These are phyloP conservation scores for Aix galericulata DNA, from an alignment of 2,113 vertebrate genomes.

Conservation along the genomic window DNA sequence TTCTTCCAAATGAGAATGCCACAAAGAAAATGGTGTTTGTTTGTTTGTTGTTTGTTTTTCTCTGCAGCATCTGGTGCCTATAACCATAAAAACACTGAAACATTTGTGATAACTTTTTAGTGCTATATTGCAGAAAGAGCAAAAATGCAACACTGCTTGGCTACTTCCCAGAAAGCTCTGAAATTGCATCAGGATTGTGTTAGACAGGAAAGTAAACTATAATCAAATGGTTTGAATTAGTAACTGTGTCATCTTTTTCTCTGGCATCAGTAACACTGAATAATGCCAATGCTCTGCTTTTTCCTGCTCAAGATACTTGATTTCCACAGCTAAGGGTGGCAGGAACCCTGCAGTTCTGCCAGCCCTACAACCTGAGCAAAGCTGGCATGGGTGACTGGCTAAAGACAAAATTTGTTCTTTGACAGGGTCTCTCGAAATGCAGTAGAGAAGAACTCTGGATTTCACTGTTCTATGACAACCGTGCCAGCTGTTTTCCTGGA, in stretches of 20 bases:
- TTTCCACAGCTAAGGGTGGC: not conserved
- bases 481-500: not conserved
- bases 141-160: not conserved
- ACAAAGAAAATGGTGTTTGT: not conserved
- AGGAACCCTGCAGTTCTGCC: not conserved
- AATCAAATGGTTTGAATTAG: not conserved
- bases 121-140: not conserved
- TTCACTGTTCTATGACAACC: not conserved
- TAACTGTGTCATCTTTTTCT: not conserved
- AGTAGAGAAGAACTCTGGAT: not conserved
- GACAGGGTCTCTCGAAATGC: not conserved
- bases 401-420: not conserved
- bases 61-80: not conserved
- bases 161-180: not conserved
- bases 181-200: not conserved
- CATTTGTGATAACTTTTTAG: not conserved
- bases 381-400: fast-evolving
- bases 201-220: not conserved
- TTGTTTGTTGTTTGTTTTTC: not conserved
- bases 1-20: not conserved
- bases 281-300: not conserved
- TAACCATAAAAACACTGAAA: not conserved
- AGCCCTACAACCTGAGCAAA: not conserved
- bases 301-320: not conserved
- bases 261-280: not conserved